Evolutionary conservation across 2,888 invertebrate genomes (phyloP), one percentile per base, ranked within the genome.

Genomic region (Polyommatus icarus): DNA sequence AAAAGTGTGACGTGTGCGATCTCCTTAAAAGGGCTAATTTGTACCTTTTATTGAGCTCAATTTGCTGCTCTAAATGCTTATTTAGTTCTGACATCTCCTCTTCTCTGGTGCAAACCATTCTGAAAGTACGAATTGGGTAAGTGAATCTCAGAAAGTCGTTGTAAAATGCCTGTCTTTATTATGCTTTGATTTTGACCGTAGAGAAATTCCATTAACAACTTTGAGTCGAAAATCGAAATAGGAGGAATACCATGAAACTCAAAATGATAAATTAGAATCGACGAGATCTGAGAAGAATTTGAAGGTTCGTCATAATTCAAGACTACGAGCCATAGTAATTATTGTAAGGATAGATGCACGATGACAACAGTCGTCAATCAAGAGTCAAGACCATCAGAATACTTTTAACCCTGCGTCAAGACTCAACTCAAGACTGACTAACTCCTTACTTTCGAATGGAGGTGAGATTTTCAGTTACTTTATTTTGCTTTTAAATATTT

Each of bases 1-100:
- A n/a, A n/a, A n/a, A n/a, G n/a, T n/a, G n/a, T n/a, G n/a, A n/a
- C n/a, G n/a, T n/a, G n/a, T n/a, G n/a, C n/a, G n/a, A n/a, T n/a
- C n/a, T n/a, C n/a, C n/a, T n/a, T 46, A 46, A 46, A 46, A 46
- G 46, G 46, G 46, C 46, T 10, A 46, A 46, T 46, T 46, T 46
- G 46, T 46, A 95, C 95, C 91, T 95, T 87, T 91, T 95, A 85
- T 94, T 96, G 76, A 95, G 90, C 84, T 93, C 94, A 87, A 94
- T 95, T 90, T 95, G 96, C 81, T 89, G 92, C 86, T 94, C 95
- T 83, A 95, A 93, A 87, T 95, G 95, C 84, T 93, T 94, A 83
- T 94, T 95, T 40, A 96, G 87, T 84, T 93, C 93, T 8, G 84
- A 79, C 12, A 94, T 80, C 79, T 93, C 92, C 32, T 92, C 91